A percentile compares a stretch with the other conserved stretches of the same genome.
These are phyloP conservation scores for Plagodis dolabraria DNA, from an alignment of 2,888 invertebrate genomes.

Conservation along the genomic window DNA sequence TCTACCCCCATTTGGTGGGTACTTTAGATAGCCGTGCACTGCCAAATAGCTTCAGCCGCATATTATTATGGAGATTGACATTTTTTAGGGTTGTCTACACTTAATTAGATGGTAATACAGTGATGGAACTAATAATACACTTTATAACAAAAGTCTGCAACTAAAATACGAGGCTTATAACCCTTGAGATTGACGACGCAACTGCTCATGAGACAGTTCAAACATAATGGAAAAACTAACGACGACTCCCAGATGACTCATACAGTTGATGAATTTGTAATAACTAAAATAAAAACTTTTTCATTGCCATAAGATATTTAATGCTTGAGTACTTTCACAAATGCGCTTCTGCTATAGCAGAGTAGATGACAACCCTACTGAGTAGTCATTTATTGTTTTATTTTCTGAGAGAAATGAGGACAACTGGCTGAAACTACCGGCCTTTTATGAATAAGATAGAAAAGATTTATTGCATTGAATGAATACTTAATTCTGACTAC, in stretches of 20 bases:
- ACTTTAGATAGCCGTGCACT: slow-evolving; percentile 49
- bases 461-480: slow-evolving; percentile 72
- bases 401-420: slow-evolving; percentile 49
- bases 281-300: slow-evolving; percentile 13
- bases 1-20: slow-evolving; percentile 37
- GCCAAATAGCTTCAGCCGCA: slow-evolving; percentile 57
- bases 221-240: no score
- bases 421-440: slow-evolving; percentile 42
- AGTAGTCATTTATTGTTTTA: slow-evolving; percentile 37
- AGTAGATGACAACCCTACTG: slow-evolving; percentile 23
- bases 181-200: no score
- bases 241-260: no score
- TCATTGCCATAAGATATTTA: neutral
- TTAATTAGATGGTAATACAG: slow-evolving; percentile 1
- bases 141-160: no score
- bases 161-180: no score
- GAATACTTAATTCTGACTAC: slow-evolving; percentile 70
- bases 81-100: slow-evolving; percentile 34
- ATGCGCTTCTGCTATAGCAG: slow-evolving; percentile 4
- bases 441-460: slow-evolving; percentile 67
- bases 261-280: no score
- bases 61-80: slow-evolving; percentile 55
- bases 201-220: no score
- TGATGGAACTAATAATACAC: no score
- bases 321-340: neutral